Conservation (phyloP, 2,888 invertebrate genomes). For the Dicranocentrus wangi region DNA sequence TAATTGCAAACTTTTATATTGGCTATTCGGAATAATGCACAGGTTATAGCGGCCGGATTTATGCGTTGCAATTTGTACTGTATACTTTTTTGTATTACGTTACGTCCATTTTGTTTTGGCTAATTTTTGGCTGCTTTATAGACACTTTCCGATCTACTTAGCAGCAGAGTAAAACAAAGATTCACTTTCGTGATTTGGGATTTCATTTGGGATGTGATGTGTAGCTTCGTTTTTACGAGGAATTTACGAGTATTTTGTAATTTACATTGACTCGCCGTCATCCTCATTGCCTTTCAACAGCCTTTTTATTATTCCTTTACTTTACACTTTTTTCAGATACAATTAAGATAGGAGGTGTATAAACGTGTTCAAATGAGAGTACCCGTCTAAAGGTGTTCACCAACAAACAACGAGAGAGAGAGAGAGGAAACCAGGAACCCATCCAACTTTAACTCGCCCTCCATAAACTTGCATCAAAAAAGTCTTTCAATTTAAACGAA, state of each 20-base stretch:
- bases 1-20: not conserved
- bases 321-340: no score
- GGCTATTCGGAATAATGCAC: not conserved
- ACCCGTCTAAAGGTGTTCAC: no score
- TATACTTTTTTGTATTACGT: not conserved
- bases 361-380: no score
- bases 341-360: no score
- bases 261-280: no score
- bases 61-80: no score
- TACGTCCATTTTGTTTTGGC: not conserved
- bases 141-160: constrained; percentile 10
- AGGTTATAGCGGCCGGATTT: no score
- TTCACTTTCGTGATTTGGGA: not conserved
- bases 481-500: not conserved
- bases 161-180: not conserved
- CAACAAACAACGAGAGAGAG: no score
- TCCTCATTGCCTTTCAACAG: no score
- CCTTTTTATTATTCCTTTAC: no score
- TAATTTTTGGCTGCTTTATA: not conserved
- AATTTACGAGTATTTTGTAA: not conserved
- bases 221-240: not conserved
- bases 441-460: no score
- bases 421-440: not conserved
- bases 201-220: not conserved
- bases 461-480: no score